Evolutionary conservation across 2,797 vertebrate species (phyloP), one percentile per base, ranked within the genome.

Genomic region (Hypotaenidia philippensis): DNA sequence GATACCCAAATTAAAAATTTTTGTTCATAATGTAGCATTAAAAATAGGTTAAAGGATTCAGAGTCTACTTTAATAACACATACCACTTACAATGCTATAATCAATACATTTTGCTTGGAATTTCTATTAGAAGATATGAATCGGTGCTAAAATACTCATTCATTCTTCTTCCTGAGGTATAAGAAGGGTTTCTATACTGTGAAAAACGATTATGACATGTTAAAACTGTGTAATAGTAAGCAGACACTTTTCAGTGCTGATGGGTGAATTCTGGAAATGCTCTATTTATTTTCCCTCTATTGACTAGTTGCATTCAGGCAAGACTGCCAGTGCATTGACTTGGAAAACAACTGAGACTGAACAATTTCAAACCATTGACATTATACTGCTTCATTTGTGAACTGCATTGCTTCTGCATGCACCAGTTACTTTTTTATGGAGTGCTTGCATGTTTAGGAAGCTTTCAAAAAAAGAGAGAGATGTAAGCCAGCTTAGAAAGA

Each of bases 191-290:
- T 98, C 98, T 98, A 97, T 97, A 95, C 97, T 96, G 96, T 98
- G 98, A 98, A 98, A 97, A 98, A 98, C 96, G 97, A 98, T 98
- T 97, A 98, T 98, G 98, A 98, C 98, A 97, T 97, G 96, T 98
- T 98, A 98, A 98, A 98, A 97, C 97, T 97, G 97, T 97, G 97
- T 96, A 97, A 98, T 98, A 96, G 96, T 96, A 97, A 98, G 97
- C 98, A 98, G 97, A 94, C 97, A 97, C 97, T 97, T 98, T 97
- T 98, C 97, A 96, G 77, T 96, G 98, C 97, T 98, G 97, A 96
- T 95, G 97, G 97, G 96, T 93, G 96, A 96, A 97, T 97, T 91
- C 96, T 96, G 97, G 97, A 97, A 97, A 97, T 89, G 97, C 92
- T 97, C 97, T 96, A 96, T 97, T 98, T 98, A 97, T 98, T 98